These are phyloP conservation scores for Philopedon plagiatum DNA, from an alignment of 2,888 invertebrate species.

Conservation along the genomic window DNA sequence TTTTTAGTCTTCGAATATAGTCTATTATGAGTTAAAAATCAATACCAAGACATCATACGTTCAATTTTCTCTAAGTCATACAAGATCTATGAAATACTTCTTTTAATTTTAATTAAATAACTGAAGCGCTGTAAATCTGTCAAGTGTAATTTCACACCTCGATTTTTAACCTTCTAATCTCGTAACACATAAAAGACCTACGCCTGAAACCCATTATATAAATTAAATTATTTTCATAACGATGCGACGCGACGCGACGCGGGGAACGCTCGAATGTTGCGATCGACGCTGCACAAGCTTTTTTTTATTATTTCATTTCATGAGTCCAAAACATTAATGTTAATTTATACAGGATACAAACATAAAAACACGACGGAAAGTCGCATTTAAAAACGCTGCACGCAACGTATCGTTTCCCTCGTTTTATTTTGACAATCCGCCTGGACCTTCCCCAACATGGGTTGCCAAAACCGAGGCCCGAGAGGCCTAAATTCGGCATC, in stretches of 20 bases:
- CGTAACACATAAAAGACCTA: conserved; percentile 2
- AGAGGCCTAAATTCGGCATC: conserved; percentile 39
- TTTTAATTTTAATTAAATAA: background rate
- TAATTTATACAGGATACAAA: conserved; percentile 38
- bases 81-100: background rate
- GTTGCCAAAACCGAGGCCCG: conserved; percentile 34
- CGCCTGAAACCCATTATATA: conserved; percentile 32
- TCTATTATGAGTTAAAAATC: no score
- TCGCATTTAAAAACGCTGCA: conserved; percentile 33
- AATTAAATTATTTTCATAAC: conserved; percentile 46
- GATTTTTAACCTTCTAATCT: conserved; percentile 9
- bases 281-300: conserved; percentile 24
- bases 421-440: conserved; percentile 17
- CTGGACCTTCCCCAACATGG: conserved; percentile 40
- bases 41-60: no score
- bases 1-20: no score
- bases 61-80: background rate
- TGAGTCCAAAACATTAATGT: conserved; percentile 44
- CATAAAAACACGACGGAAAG: conserved; percentile 24
- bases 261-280: no score
- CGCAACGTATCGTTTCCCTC: conserved; percentile 34
- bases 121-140: background rate
- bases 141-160: conserved; percentile 7
- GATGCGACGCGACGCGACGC: no score
- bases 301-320: conserved; percentile 49